Conservation (phyloP, 2,888 invertebrate species). For the Tubulanus polymorphus region DNA sequence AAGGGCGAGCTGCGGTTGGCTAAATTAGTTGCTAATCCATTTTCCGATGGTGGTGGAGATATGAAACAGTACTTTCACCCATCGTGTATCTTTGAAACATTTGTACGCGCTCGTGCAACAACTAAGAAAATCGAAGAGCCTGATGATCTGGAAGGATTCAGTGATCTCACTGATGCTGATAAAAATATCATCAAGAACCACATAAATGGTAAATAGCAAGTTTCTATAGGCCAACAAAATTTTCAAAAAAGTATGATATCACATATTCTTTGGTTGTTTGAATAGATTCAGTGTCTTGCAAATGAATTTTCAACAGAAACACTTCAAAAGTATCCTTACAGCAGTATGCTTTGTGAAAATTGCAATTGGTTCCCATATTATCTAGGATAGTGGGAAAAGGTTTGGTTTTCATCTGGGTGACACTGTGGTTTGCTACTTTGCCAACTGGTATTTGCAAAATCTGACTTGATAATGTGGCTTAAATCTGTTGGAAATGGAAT, state of each 20-base stretch:
- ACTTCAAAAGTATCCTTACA: too few species aligned
- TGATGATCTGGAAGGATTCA: conserved; percentile 77
- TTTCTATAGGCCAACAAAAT: neutral
- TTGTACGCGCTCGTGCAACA: conserved; percentile 72
- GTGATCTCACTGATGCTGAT: conserved; percentile 64
- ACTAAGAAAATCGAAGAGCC: conserved; percentile 77
- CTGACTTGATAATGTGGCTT: too few species aligned
- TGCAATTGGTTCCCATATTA: too few species aligned
- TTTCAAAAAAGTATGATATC: neutral
- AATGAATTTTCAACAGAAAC: too few species aligned
- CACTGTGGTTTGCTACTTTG: too few species aligned
- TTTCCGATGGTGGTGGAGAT: conserved; percentile 65
- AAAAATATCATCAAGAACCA: conserved; percentile 64
- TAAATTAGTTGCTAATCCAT: conserved; percentile 74
- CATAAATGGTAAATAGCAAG: conserved; percentile 57
- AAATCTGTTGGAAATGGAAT: too few species aligned
- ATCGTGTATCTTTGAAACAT: conserved; percentile 73
- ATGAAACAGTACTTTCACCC: conserved; percentile 83
- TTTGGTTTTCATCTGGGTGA: too few species aligned
- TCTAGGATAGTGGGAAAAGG: too few species aligned
- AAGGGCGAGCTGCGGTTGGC: conserved; percentile 71
- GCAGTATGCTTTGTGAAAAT: too few species aligned
- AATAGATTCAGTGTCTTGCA: too few species aligned
- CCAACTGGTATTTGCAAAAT: too few species aligned
- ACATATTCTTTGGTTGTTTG: too few species aligned